Percentiles rank a stretch among this genome's conserved stretches.
phyloP scores from a whole-genome alignment of 2,113 vertebrate genomes.

The Ceuthmochares aereus region DNA sequence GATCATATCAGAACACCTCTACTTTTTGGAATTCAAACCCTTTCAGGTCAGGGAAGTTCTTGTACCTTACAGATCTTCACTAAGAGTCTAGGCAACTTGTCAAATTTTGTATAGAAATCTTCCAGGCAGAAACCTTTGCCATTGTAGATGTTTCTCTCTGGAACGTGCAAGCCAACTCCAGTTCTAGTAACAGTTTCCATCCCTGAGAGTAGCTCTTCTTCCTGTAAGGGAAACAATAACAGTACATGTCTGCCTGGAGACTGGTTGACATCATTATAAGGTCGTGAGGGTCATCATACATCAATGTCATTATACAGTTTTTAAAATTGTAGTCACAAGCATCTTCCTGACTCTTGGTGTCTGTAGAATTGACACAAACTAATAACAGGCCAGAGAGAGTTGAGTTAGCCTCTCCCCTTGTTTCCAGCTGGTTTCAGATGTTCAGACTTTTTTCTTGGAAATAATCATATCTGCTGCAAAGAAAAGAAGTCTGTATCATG shows the following conservation, averaged over 20 bases:
- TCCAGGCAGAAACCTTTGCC: not conserved
- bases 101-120: not conserved
- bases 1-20: not conserved
- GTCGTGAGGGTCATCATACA: not conserved
- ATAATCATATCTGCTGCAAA: not conserved
- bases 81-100: not conserved
- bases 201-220: not conserved
- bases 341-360: not conserved
- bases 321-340: not conserved
- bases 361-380: not conserved
- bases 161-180: not conserved
- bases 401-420: not conserved
- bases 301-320: rapidly evolving
- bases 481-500: not conserved
- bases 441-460: not conserved
- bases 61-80: not conserved
- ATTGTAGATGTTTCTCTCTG: rapidly evolving
- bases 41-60: not conserved
- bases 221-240: not conserved
- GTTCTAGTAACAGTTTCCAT: not conserved
- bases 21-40: not conserved
- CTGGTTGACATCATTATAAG: not conserved
- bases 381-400: not conserved
- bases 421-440: not conserved
- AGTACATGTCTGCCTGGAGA: not conserved